Percentiles rank a stretch among this genome's conserved stretches.
Evolutionary conservation across 2,797 vertebrate genomes (phyloP).

Genomic region (Cichlasoma orientale): DNA sequence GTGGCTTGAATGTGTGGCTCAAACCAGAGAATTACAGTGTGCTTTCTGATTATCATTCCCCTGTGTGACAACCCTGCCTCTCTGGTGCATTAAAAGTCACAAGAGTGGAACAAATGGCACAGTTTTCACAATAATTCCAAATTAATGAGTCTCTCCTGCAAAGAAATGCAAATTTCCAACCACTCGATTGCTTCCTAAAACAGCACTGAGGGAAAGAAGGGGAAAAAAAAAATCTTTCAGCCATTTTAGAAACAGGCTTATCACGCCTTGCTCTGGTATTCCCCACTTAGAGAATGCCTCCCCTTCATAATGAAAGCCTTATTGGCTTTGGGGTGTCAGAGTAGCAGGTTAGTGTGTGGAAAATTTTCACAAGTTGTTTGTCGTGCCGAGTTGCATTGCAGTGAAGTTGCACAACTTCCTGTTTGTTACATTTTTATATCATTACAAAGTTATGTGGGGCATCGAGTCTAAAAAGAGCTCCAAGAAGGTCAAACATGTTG

Average conservation of each 20-base stretch:
- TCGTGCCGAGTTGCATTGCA: conserved; percentile 20
- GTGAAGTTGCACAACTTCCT: conserved; percentile 63
- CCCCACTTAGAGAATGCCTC: conserved; percentile 52
- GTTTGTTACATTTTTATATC: conserved; percentile 59
- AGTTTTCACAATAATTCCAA: conserved; percentile 72
- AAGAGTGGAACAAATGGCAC: conserved; percentile 74
- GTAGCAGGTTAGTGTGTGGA: conserved; percentile 59
- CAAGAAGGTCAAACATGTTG: conserved; percentile 44
- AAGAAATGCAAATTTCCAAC: conserved; percentile 74
- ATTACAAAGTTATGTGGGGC: conserved; percentile 41
- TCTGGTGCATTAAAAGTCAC: conserved; percentile 75
- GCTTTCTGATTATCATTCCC: conserved; percentile 57
- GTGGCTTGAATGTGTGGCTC: conserved; percentile 23
- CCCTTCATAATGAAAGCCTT: conserved; percentile 65
- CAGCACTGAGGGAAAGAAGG: conserved; percentile 39
- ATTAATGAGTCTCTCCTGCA: conserved; percentile 75
- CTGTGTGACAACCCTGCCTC: conserved; percentile 62
- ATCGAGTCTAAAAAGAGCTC: conserved; percentile 25
- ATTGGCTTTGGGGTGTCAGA: conserved; percentile 55
- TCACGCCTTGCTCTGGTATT: conserved; percentile 47
- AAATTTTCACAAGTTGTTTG: conserved; percentile 52
- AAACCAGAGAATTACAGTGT: conserved; percentile 43
- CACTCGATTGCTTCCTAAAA: conserved; percentile 71
- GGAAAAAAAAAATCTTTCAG: conserved; percentile 42
- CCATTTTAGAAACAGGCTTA: conserved; percentile 63